Conservation (phyloP, 2,113 vertebrate genomes). For the Cricetomys ansorgei region DNA sequence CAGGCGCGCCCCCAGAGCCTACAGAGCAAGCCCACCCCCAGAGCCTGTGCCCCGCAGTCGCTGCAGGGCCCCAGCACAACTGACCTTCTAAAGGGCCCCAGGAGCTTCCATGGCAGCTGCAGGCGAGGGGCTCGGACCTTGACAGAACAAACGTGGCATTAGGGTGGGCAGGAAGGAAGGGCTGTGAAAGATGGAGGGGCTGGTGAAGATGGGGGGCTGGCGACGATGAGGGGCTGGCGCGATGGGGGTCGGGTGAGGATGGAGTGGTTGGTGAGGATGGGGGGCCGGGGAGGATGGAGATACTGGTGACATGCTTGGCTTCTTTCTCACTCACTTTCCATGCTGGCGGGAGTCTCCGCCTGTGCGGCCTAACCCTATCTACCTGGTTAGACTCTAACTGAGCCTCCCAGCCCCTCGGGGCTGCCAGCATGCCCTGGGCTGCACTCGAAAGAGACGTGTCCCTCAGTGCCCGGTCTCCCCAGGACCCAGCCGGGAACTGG, state of each 20-base stretch:
- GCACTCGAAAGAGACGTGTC: not conserved
- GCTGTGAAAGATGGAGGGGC: not conserved
- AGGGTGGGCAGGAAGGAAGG: not conserved
- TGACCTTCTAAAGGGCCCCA: slow-evolving; percentile 70
- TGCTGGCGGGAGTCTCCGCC: not conserved
- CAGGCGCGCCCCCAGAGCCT: not conserved
- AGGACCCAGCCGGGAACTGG: not conserved
- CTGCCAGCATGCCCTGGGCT: not conserved
- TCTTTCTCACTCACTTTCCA: not conserved
- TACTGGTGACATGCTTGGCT: not conserved
- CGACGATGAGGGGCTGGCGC: not conserved
- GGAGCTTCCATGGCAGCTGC: slow-evolving; percentile 55
- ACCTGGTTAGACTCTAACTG: not conserved
- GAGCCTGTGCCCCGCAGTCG: not conserved
- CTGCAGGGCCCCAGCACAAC: not conserved
- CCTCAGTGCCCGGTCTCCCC: not conserved
- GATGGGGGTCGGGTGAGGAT: not conserved
- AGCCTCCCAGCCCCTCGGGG: not conserved
- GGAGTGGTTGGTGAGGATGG: not conserved
- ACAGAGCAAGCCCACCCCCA: not conserved
- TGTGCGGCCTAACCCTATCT: not conserved
- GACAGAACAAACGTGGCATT: not conserved
- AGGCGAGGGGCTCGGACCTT: slow-evolving; percentile 36
- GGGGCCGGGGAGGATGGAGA: not conserved
- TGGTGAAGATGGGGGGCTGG: not conserved